Conservation (phyloP, 2,797 vertebrate genomes). For the Leucoraja ocellata region DNA sequence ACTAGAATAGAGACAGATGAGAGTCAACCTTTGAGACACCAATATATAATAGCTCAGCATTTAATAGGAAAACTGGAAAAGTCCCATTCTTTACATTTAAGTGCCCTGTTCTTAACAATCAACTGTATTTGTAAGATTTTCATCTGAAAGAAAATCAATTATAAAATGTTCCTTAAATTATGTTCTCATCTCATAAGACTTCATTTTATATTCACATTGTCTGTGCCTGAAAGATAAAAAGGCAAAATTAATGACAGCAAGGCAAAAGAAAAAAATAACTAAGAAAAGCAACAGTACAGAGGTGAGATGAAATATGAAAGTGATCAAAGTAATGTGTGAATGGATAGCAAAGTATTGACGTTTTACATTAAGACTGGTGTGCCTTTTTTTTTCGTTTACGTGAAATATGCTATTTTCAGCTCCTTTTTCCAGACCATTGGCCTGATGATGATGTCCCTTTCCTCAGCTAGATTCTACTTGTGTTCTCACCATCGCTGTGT, state of each 20-base stretch:
- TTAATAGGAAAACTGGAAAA: neutral
- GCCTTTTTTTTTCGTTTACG: neutral
- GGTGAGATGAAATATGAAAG: neutral
- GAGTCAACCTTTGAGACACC: neutral
- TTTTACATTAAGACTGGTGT: neutral
- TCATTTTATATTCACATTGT: neutral
- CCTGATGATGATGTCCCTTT: neutral
- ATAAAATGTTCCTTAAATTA: neutral
- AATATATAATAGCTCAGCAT: neutral
- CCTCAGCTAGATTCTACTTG: neutral
- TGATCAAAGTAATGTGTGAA: slow-evolving; percentile 11
- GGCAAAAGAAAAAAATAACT: neutral
- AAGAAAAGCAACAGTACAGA: slow-evolving; percentile 25
- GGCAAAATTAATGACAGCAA: slow-evolving; percentile 31
- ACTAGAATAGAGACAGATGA: neutral
- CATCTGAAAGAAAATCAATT: neutral
- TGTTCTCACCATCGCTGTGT: neutral
- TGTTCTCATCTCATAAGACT: neutral
- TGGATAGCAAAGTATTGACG: too few species aligned
- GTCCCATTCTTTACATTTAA: neutral
- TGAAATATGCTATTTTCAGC: too few species aligned
- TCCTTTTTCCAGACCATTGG: neutral
- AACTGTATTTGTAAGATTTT: neutral
- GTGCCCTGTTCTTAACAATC: neutral
- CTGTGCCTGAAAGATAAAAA: neutral